Conservation (phyloP, 2,797 vertebrate genomes). For the Nyctibius grandis region DNA sequence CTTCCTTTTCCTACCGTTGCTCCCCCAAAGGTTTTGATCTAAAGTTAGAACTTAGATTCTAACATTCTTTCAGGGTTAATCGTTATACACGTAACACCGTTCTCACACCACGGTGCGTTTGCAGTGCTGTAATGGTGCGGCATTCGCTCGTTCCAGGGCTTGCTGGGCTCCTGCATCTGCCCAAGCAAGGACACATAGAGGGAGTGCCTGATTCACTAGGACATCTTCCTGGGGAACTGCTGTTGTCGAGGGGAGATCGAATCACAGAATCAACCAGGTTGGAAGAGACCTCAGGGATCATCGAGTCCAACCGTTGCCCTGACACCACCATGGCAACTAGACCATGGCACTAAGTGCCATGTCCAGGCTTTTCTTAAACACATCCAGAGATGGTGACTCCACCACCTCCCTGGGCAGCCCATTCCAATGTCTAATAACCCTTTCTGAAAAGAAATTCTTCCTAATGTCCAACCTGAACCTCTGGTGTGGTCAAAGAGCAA, state of each 20-base stretch:
- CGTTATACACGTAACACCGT: background rate
- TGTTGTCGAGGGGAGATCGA: background rate
- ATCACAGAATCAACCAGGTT: too few relatives aligned
- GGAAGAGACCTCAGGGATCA: too few relatives aligned
- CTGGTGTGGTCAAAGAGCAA: background rate
- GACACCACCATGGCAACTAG: too few relatives aligned
- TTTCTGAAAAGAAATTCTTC: too few relatives aligned
- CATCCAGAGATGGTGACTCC: too few relatives aligned
- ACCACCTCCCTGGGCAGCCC: too few relatives aligned
- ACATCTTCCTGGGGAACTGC: background rate
- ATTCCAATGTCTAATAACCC: too few relatives aligned
- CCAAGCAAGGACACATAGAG: background rate
- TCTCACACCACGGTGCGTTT: rapidly evolving
- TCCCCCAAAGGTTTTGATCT: background rate
- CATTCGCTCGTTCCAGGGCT: background rate
- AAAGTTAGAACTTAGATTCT: background rate
- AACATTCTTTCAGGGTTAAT: background rate
- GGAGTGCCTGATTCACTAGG: background rate
- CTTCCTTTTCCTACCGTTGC: background rate
- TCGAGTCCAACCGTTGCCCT: too few relatives aligned
- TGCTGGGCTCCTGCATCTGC: background rate
- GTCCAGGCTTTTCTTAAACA: too few relatives aligned
- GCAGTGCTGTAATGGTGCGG: background rate
- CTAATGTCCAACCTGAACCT: too few relatives aligned
- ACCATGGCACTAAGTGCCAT: too few relatives aligned